phyloP scores from a whole-genome alignment of 2,797 vertebrate species.

The Peromyscus aztecus region DNA sequence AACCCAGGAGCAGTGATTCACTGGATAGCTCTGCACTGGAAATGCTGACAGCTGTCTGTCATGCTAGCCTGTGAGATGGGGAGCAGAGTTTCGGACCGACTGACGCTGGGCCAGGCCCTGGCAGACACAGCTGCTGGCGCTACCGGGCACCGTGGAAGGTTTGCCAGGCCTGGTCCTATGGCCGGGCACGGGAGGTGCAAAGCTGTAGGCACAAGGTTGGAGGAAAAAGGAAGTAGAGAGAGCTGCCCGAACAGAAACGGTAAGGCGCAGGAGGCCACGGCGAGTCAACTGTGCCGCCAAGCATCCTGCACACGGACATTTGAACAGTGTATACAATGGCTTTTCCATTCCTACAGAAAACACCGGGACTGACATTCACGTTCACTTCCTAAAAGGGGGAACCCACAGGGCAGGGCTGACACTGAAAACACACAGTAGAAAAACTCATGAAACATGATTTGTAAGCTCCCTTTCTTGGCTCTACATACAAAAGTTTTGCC shows the following conservation, averaged over 20 bases:
- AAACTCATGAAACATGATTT: conserved; percentile 67
- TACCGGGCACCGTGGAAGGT: conserved; percentile 42
- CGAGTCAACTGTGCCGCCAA: not conserved
- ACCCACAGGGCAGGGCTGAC: conserved; percentile 46
- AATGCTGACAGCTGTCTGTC: not conserved
- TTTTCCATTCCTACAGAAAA: conserved; percentile 75
- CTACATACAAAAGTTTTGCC: conserved; percentile 63
- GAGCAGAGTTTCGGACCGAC: conserved; percentile 17
- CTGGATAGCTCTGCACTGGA: not conserved
- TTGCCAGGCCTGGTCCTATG: not conserved
- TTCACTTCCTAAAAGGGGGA: conserved; percentile 69
- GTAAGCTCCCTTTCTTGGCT: conserved; percentile 46
- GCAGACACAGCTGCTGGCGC: not conserved
- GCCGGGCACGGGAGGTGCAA: conserved; percentile 1
- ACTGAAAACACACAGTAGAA: conserved; percentile 77
- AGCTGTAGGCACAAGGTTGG: not conserved
- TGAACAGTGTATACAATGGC: conserved; percentile 49
- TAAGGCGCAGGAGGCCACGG: not conserved
- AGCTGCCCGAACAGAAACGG: conserved; percentile 25
- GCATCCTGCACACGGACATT: not conserved
- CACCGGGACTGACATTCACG: conserved; percentile 34
- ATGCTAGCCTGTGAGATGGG: not conserved
- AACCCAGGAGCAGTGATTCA: not conserved
- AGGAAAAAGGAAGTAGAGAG: not conserved
- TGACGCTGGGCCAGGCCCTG: not conserved